phyloP scores from a whole-genome alignment of 2,113 vertebrate genomes.

The Thamnophis sirtalis region DNA sequence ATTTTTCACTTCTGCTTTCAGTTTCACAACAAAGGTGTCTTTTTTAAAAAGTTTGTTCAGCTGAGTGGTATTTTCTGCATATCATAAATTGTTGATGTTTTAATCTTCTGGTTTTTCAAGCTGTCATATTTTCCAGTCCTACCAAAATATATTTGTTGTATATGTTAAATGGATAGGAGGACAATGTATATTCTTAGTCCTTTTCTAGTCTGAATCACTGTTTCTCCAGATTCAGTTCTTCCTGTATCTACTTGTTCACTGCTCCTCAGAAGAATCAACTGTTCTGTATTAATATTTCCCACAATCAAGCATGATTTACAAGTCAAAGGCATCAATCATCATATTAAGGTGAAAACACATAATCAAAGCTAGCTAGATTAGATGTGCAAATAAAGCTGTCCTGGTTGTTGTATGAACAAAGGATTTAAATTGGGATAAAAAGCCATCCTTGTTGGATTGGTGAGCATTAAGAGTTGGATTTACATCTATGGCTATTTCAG shows the following conservation, averaged over 20 bases:
- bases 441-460: neutral
- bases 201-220: neutral
- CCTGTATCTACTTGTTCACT: neutral
- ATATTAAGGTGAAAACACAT: neutral
- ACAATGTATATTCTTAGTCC: neutral
- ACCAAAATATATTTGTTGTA: neutral
- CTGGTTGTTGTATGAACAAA: neutral
- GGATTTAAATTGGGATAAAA: neutral
- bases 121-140: neutral
- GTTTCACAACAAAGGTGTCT: neutral
- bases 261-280: neutral
- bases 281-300: neutral
- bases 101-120: neutral
- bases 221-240: neutral
- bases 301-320: neutral
- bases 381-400: neutral
- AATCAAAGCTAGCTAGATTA: neutral
- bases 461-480: neutral
- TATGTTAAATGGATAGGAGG: neutral
- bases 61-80: neutral
- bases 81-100: neutral
- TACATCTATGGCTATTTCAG: neutral
- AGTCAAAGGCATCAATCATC: neutral
- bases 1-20: neutral
- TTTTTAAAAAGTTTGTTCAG: neutral